These are phyloP conservation scores for Sceloporus undulatus DNA, from an alignment of 2,113 vertebrate genomes.

Conservation along the genomic window DNA sequence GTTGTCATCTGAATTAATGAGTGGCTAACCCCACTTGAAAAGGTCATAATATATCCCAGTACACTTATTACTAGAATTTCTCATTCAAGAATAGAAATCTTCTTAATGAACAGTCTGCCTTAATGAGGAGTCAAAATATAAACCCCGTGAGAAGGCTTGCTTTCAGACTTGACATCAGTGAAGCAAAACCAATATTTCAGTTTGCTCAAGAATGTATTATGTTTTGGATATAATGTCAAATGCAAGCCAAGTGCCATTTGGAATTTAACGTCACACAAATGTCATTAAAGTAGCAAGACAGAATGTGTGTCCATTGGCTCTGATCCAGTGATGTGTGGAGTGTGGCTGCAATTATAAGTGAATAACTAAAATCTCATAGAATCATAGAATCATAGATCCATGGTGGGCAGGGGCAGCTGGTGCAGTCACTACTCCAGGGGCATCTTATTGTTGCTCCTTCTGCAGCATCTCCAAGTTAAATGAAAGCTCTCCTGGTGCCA, in stretches of 20 bases:
- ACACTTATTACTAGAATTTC: conserved; percentile 65
- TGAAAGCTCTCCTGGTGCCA: no score
- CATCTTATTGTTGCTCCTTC: no score
- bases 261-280: background rate
- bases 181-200: conserved; percentile 9
- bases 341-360: background rate
- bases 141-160: conserved; percentile 35
- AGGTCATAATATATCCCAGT: conserved; percentile 67
- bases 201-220: conserved; percentile 10
- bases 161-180: background rate
- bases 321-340: background rate
- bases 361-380: background rate
- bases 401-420: background rate
- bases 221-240: background rate
- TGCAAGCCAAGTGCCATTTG: background rate
- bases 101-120: conserved; percentile 64
- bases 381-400: background rate
- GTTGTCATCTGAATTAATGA: conserved; percentile 76
- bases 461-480: no score
- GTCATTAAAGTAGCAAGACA: background rate
- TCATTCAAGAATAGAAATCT: conserved; percentile 59
- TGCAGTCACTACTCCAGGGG: background rate
- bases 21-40: conserved; percentile 69
- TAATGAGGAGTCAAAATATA: conserved; percentile 60
- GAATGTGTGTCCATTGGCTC: background rate